These are phyloP conservation scores for Mormyrops attenuatus DNA, from an alignment of 2,797 vertebrate species.

Conservation along the genomic window DNA sequence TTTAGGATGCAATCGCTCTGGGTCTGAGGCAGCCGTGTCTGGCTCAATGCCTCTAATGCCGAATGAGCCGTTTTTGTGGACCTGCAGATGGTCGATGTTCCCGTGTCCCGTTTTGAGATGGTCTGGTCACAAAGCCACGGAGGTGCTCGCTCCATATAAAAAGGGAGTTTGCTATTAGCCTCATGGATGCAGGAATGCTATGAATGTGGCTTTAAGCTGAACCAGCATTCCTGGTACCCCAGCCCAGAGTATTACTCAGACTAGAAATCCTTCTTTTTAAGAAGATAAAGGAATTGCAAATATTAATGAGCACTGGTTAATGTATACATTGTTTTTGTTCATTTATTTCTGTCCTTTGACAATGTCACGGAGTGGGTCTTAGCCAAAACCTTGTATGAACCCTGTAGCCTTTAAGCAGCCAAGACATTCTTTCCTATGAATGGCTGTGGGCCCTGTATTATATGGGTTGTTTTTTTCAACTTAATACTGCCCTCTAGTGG, in stretches of 20 bases:
- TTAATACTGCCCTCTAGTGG: constrained; percentile 12
- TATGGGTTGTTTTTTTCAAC: not conserved
- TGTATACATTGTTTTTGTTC: not conserved
- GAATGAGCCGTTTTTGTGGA: not conserved
- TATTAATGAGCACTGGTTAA: not conserved
- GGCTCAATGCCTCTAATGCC: not conserved
- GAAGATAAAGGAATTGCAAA: not conserved
- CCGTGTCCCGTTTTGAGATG: not conserved
- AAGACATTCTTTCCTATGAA: not conserved
- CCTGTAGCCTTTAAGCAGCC: not conserved
- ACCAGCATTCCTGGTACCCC: not conserved
- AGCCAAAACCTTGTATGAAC: not conserved
- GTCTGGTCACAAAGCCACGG: not conserved
- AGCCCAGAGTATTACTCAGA: not conserved
- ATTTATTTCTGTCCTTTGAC: not conserved
- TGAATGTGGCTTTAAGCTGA: not conserved
- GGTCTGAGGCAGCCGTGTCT: not conserved
- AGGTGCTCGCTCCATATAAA: not conserved
- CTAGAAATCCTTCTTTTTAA: not conserved
- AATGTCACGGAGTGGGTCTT: not conserved
- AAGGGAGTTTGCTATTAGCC: not conserved
- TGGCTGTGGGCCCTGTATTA: not conserved
- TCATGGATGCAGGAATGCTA: not conserved
- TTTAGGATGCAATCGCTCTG: not conserved
- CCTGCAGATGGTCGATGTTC: not conserved